Evolutionary conservation across 2,113 vertebrate species (phyloP).

Genomic region (human): GRCh38 chr6:85568501-85569000

Average conservation of each 20-base stretch:
- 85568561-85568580: not conserved
- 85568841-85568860: not conserved
- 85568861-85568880: not conserved
- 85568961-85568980: not conserved
- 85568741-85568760: not conserved
- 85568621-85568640: not conserved
- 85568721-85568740: not conserved
- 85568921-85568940: not conserved
- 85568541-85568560: not conserved
- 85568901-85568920: not conserved
- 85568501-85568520: conserved; percentile 7
- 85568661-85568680: not conserved
- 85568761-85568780: not conserved
- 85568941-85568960: not conserved
- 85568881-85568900: not conserved
- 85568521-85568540: conserved; percentile 33
- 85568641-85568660: not conserved
- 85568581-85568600: not conserved
- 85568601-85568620: not conserved
- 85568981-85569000: too few species aligned
- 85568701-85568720: not conserved
- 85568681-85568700: not conserved
- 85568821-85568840: not conserved
- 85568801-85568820: not conserved
- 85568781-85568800: conserved; percentile 26